Evolutionary conservation across 1,140 invertebrate species (phyloP).

Genomic region (Cyphomyrmex costatus): DNA sequence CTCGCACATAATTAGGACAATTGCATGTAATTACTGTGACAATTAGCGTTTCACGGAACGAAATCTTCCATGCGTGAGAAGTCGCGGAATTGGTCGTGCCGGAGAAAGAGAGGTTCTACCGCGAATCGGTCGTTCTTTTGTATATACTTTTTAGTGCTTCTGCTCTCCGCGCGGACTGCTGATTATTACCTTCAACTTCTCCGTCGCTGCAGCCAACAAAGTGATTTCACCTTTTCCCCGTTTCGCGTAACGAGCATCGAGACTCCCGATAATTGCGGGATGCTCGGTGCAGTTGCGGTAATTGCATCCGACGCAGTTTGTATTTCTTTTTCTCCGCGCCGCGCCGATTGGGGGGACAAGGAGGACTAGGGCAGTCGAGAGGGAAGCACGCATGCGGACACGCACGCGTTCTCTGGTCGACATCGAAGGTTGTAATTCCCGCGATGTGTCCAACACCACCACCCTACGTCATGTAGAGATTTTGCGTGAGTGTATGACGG

Average conservation of each 20-base stretch:
- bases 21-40: background rate
- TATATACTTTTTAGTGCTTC: constrained; percentile 32
- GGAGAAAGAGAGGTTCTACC: constrained; percentile 1
- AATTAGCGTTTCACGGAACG: background rate
- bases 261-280: constrained; percentile 66
- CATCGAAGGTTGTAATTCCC: constrained; percentile 15
- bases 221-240: constrained; percentile 52
- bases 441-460: background rate
- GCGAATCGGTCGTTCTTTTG: background rate
- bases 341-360: background rate
- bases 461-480: constrained; percentile 25
- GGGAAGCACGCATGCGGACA: background rate
- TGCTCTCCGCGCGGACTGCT: constrained; percentile 3
- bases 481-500: constrained; percentile 14
- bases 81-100: background rate
- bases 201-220: constrained; percentile 56
- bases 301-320: constrained; percentile 37
- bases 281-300: constrained; percentile 35
- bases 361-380: background rate
- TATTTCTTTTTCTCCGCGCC: constrained; percentile 47
- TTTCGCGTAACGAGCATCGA: constrained; percentile 57
- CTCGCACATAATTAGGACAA: background rate
- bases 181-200: constrained; percentile 68
- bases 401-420: background rate
- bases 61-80: constrained; percentile 7